Base-by-base conservation (phyloP, 2,797 vertebrate species). In the Miichthys miiuy region DNA sequence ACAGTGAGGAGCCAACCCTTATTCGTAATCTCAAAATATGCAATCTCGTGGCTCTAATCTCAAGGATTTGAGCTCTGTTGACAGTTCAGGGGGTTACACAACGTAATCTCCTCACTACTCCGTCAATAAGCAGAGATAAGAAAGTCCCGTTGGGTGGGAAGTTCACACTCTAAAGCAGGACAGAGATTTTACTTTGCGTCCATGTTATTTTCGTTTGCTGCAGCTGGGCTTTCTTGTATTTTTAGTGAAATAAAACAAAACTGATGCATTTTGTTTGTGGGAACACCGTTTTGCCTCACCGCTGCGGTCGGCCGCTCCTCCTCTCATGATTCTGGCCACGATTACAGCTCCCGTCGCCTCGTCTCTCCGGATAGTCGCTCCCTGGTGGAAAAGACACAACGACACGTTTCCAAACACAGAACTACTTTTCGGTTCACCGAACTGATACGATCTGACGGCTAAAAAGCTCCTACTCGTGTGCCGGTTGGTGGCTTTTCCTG, bases 311-410 rank as follows among this genome's bases (percentile, higher is more conserved):
- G 97, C 97, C 0, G 97, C 97, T 0, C 97, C 97, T 9, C 97
- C 97, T 84, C 96, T 95, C 97, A 98, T 97, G 92, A 98, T 98
- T 83, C 97, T 93, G 57, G 97, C 97, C 64, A 98, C 97, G 21
- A 98, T 94, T 2, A 99, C 96, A 14, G 97, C 97, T 60, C 97
- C 97, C 0, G 97, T 97, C 5, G 89, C 92, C 30, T 98, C 97
- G 5, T 98, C 96, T 87, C 97, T 92, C 50, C 97, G 94, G 89
- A 99, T 99, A 30, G 97, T 99, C 1, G 97, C 97, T 68, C 97
- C 97, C 97, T 99, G 90, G 42, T 34, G 34, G 38, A 68, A 50
- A 47, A 80, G n/a, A 65, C 2, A 1, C 44, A 17, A 46, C 23
- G 58, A 68, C 47, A 48, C 52, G 74, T 48, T 58, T 75, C 12